Base-by-base conservation (phyloP, 1,140 invertebrate genomes). In the Cylas formicarius region DNA sequence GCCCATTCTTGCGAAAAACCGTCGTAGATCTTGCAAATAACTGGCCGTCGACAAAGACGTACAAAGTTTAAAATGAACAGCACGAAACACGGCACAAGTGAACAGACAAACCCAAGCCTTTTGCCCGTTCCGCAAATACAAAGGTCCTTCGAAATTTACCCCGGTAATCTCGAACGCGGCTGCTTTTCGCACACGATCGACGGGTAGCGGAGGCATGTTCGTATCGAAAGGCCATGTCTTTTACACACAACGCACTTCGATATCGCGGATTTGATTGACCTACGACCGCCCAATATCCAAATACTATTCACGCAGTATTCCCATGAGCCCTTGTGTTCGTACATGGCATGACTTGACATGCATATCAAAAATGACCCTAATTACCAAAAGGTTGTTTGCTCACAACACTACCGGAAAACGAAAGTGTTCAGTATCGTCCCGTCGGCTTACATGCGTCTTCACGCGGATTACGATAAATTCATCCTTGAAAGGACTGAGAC, bases 31-130 rank as follows among this genome's bases (percentile, higher is more conserved):
- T 33, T 56, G 44, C 3, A 67, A 19, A 53, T 65, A 67, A 17
- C 22, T 36, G 10, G 52, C 50, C 4, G 58, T 62, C 1, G 56
- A 55, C 8, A 67, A 35, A 1, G 56, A 53, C 2, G 37, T 32
- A 3, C 53, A 44, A 6, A 67, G 22, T 47, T 69, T 64, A 6
- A 69, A 32, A 50, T 69, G 63, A 6, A 69, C 47, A 2, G 60
- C 63, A 35, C 61, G 29, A 41, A 58, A 64, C 9, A 58, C 52
- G 1, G 57, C 56, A 44, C 63, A 67, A 2, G 65, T 63, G 31
- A 67, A 67, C 8, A 67, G 21, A 33, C 58, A 56, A 23, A 66
- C 40, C 61, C 61, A 65, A 1, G 45, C 49, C 35, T 68, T 66
- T 28, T 49, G 11, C 11, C 41, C 42, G 3, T 4, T 48, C 32